These are phyloP conservation scores for Lutraria lutraria DNA, from an alignment of 2,888 invertebrate species.

Conservation along the genomic window DNA sequence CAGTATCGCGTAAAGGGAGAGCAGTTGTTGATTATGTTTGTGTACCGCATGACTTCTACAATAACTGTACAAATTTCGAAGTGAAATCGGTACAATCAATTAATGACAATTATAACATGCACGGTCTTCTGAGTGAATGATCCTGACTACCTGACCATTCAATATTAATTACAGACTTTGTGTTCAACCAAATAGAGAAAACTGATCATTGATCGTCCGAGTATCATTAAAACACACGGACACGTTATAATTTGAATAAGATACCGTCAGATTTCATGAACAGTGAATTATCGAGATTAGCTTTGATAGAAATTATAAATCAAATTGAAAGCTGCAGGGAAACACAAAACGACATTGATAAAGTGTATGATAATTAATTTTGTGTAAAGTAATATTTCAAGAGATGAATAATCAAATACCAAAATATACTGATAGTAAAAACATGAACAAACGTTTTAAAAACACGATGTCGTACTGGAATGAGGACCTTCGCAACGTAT, in stretches of 20 bases:
- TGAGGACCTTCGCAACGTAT: conserved; percentile 24
- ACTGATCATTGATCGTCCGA: background rate
- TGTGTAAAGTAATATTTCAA: conserved; percentile 28
- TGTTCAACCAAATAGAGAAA: background rate
- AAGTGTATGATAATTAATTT: conserved; percentile 30
- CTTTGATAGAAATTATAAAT: conserved; percentile 16
- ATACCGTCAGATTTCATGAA: conserved; percentile 32
- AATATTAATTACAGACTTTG: conserved; percentile 27
- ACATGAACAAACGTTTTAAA: too few species aligned
- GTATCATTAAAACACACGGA: background rate
- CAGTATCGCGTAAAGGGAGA: conserved; percentile 35
- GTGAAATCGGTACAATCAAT: conserved; percentile 14
- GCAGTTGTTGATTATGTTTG: conserved; percentile 51
- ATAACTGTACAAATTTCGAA: conserved; percentile 22
- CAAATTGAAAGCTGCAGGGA: conserved; percentile 29
- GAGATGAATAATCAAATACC: too few species aligned
- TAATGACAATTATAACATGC: too few species aligned
- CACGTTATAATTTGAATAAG: conserved; percentile 23
- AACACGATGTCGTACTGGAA: conserved; percentile 58
- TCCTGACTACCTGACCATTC: conserved; percentile 49
- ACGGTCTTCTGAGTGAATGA: conserved; percentile 36
- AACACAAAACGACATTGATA: conserved; percentile 37
- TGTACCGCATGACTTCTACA: conserved; percentile 39
- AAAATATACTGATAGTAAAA: too few species aligned
- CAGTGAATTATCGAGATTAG: conserved; percentile 29